Percentiles rank a stretch among this genome's conserved stretches.
phyloP scores from a whole-genome alignment of 1,140 invertebrate species.

The Neocloeon triangulifer region DNA sequence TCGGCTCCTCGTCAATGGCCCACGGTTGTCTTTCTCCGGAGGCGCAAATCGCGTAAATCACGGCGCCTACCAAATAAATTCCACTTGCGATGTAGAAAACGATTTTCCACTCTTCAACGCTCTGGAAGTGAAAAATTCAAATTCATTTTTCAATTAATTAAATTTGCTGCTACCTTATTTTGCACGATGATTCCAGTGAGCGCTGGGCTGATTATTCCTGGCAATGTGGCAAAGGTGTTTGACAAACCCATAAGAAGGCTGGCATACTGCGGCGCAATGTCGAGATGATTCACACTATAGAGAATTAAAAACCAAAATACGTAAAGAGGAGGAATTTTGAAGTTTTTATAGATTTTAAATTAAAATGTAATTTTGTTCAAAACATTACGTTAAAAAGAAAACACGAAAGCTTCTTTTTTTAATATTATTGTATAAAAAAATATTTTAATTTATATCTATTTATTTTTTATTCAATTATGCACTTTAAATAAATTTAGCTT shows the following conservation, averaged over 20 bases:
- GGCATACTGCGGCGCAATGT: constrained; percentile 21
- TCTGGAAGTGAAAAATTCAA: constrained; percentile 13
- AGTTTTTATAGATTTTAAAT: neutral
- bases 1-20: constrained; percentile 11
- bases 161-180: constrained; percentile 10
- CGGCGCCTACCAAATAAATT: constrained; percentile 23
- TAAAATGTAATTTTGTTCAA: too few relatives aligned
- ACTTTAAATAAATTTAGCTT: too few relatives aligned
- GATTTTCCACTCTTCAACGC: constrained; percentile 22
- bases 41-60: constrained; percentile 23
- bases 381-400: too few relatives aligned
- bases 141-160: neutral
- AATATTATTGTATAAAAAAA: too few relatives aligned
- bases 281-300: constrained; percentile 25
- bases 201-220: constrained; percentile 24
- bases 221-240: constrained; percentile 27
- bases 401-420: too few relatives aligned
- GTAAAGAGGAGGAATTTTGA: neutral
- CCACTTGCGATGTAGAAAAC: constrained; percentile 26
- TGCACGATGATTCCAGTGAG: constrained; percentile 20
- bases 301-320: neutral
- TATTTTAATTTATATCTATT: too few relatives aligned
- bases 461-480: too few relatives aligned
- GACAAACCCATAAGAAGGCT: constrained; percentile 24
- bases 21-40: constrained; percentile 25